phyloP scores from a whole-genome alignment of 2,888 invertebrate species.

The Onchidella celtica region DNA sequence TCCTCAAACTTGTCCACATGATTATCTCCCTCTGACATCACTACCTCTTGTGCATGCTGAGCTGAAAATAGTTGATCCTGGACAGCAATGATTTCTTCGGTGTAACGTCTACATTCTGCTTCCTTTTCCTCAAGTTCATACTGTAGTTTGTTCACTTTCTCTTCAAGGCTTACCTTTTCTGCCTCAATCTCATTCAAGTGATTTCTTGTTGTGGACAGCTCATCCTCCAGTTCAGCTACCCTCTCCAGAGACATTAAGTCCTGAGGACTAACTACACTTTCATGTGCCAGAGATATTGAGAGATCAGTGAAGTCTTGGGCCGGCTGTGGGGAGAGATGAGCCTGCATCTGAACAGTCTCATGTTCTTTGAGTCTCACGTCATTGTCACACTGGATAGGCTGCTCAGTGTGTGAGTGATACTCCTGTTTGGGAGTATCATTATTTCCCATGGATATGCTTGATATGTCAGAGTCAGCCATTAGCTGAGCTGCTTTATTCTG shows the following conservation, averaged over 20 bases:
- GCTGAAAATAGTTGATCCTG: constrained; percentile 35
- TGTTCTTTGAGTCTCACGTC: not conserved
- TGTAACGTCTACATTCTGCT: constrained; percentile 28
- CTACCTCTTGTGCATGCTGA: constrained; percentile 23
- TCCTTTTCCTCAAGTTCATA: constrained; percentile 22
- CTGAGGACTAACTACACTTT: not conserved
- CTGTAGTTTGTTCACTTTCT: constrained; percentile 12
- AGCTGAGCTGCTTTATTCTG: not conserved
- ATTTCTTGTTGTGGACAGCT: constrained; percentile 23
- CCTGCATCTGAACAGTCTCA: constrained; percentile 4
- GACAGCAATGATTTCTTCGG: constrained; percentile 23
- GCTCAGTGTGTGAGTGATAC: too few relatives aligned
- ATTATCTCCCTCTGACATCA: constrained; percentile 22
- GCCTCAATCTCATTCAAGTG: not conserved
- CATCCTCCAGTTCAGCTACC: constrained; percentile 4
- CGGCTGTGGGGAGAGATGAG: too few relatives aligned
- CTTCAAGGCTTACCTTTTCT: constrained; percentile 19
- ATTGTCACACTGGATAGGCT: not conserved
- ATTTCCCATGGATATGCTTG: not conserved
- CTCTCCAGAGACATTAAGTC: too few relatives aligned
- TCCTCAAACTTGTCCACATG: constrained; percentile 32
- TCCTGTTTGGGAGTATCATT: not conserved
- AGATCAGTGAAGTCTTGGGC: not conserved
- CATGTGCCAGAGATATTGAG: not conserved
- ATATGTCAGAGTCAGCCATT: not conserved